Evolutionary conservation across 2,113 vertebrate genomes (phyloP).

Genomic region (Alligator sinensis): DNA sequence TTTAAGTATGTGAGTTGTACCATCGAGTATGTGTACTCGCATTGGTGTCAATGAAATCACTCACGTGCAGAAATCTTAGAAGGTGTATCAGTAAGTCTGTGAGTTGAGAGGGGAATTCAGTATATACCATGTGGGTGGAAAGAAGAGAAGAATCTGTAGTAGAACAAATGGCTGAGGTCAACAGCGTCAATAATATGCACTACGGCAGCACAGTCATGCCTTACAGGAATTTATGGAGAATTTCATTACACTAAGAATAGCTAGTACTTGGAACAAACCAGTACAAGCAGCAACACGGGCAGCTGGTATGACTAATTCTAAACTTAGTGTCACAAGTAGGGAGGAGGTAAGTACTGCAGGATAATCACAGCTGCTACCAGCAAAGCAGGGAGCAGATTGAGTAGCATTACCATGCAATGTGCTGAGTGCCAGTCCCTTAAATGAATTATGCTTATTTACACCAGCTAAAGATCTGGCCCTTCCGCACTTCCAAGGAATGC

Average conservation of each 20-base stretch:
- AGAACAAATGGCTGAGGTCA: background rate
- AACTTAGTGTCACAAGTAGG: conserved; percentile 17
- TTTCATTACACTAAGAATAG: conserved; percentile 61
- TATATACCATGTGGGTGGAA: background rate
- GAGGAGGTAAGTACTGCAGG: conserved; percentile 27
- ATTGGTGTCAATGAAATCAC: background rate
- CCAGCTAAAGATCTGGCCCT: background rate
- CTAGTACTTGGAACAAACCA: background rate
- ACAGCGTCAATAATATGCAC: conserved; percentile 22
- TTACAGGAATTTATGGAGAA: conserved; percentile 39
- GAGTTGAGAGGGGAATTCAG: background rate
- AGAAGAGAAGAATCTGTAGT: background rate
- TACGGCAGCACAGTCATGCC: conserved; percentile 18
- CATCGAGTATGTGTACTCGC: background rate
- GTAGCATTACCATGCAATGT: conserved; percentile 6
- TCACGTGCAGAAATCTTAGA: accelerated
- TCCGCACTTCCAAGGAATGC: background rate
- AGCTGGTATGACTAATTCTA: conserved; percentile 37
- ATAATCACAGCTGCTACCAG: conserved; percentile 43
- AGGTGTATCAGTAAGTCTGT: accelerated
- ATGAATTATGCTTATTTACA: background rate
- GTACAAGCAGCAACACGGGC: background rate
- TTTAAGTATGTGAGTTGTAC: background rate
- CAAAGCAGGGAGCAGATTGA: background rate
- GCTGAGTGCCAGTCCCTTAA: conserved; percentile 63